Evolutionary conservation across 53 echinoderm and acorn worm species (phyloP).

Genomic region (Hippasteria phrygiana): DNA sequence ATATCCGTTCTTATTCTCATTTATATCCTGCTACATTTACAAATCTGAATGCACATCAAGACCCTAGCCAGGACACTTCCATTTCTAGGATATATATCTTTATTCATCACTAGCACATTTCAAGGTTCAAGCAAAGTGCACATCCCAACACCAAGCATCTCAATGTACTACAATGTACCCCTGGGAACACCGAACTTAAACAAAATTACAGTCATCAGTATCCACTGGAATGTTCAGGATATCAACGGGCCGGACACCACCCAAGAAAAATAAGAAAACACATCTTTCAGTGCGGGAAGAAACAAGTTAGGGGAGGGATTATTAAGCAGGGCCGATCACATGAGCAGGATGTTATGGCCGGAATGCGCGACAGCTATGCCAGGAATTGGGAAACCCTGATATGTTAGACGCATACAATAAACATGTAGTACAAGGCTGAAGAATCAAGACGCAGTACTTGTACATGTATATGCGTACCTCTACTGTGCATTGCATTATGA

Average conservation of each 20-base stretch:
- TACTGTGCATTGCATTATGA: too few species aligned
- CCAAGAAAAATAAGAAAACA: constrained; percentile 20
- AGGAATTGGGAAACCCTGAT: constrained; percentile 37
- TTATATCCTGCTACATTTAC: too few species aligned
- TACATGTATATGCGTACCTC: background rate
- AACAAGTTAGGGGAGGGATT: constrained; percentile 47
- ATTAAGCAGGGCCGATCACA: background rate
- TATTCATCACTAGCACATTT: too few species aligned
- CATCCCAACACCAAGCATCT: too few species aligned
- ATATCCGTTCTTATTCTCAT: too few species aligned
- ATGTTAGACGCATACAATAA: background rate
- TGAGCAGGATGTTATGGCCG: constrained; percentile 48
- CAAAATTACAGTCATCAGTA: too few species aligned
- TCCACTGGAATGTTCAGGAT: background rate
- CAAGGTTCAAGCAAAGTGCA: background rate
- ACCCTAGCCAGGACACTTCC: too few species aligned
- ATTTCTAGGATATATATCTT: too few species aligned
- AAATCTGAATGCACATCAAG: too few species aligned
- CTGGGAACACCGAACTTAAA: too few species aligned
- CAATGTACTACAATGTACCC: too few species aligned
- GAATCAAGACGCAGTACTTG: background rate
- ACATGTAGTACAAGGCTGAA: background rate
- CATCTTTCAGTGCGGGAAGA: constrained; percentile 56
- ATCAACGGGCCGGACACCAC: background rate
- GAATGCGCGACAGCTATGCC: constrained; percentile 42